Conservation (phyloP, 2,888 invertebrate species). For the Halocaridina rubra region DNA sequence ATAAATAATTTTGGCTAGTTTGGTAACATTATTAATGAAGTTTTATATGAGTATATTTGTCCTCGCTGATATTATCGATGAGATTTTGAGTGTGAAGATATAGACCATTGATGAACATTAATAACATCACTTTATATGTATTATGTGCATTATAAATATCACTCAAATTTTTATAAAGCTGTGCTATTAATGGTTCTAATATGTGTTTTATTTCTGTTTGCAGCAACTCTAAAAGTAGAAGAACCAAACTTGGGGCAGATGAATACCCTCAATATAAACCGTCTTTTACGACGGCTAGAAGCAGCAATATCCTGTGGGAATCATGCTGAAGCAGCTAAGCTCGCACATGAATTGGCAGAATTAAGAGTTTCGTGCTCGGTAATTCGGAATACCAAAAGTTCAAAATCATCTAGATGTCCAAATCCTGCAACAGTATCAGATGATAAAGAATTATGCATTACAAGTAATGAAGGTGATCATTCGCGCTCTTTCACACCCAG, state of each 20-base stretch:
- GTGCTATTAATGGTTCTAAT: no score
- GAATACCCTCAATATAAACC: slow-evolving; percentile 47
- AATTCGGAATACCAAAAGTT: slow-evolving; percentile 69
- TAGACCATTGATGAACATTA: no score
- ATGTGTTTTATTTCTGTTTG: no score
- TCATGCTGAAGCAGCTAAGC: slow-evolving; percentile 79
- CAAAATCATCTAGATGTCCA: background rate
- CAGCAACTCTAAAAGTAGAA: slow-evolving; percentile 56
- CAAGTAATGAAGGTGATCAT: background rate
- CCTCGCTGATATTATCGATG: no score
- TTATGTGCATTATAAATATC: no score
- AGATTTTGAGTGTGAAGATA: no score
- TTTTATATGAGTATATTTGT: no score
- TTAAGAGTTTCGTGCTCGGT: slow-evolving; percentile 82
- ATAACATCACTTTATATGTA: no score
- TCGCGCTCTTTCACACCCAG: background rate
- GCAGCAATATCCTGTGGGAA: slow-evolving; percentile 82
- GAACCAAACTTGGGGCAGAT: slow-evolving; percentile 39
- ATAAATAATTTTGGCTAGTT: no score
- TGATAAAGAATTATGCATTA: background rate
- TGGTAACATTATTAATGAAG: no score
- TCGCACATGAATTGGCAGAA: slow-evolving; percentile 82
- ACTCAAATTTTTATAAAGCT: no score
- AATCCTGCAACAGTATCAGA: background rate
- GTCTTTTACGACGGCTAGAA: slow-evolving; percentile 76